Evolutionary conservation across 2,113 vertebrate genomes (phyloP).

Genomic region (Pituophis catenifer): DNA sequence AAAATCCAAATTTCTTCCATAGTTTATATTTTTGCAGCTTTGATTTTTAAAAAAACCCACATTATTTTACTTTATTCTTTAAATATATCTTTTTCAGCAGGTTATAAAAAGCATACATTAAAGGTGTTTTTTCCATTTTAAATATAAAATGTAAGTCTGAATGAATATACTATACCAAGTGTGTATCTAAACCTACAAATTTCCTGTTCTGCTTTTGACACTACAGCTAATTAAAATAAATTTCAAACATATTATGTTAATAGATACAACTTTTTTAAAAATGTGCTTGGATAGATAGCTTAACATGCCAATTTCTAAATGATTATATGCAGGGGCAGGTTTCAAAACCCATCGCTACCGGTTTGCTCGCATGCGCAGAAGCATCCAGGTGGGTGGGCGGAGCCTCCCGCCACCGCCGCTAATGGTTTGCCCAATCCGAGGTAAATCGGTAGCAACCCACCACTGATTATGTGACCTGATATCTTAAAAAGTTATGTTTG

Average conservation of each 20-base stretch:
- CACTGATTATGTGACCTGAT: neutral
- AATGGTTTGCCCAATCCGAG: too few species aligned
- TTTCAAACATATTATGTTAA: neutral
- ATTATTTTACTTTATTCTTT: neutral
- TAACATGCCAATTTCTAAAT: neutral
- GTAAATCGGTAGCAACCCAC: too few species aligned
- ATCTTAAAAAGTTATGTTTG: neutral
- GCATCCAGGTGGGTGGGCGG: too few species aligned
- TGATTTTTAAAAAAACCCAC: neutral
- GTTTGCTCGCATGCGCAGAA: too few species aligned
- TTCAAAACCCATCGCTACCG: too few species aligned
- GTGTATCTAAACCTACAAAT: neutral
- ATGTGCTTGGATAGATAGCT: neutral
- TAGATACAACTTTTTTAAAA: neutral
- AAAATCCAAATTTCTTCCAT: neutral
- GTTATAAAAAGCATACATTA: neutral
- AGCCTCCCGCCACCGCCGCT: too few species aligned
- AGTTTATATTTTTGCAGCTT: neutral
- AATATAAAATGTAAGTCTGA: neutral
- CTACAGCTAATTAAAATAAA: neutral
- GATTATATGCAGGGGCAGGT: neutral
- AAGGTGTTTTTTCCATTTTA: neutral
- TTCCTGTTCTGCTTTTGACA: neutral
- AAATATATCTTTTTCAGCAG: neutral
- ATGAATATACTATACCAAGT: neutral